Percentiles rank a stretch among this genome's conserved stretches.
These are phyloP conservation scores for Drosophila leontia DNA, from an alignment of 1,140 invertebrate species.

Conservation along the genomic window DNA sequence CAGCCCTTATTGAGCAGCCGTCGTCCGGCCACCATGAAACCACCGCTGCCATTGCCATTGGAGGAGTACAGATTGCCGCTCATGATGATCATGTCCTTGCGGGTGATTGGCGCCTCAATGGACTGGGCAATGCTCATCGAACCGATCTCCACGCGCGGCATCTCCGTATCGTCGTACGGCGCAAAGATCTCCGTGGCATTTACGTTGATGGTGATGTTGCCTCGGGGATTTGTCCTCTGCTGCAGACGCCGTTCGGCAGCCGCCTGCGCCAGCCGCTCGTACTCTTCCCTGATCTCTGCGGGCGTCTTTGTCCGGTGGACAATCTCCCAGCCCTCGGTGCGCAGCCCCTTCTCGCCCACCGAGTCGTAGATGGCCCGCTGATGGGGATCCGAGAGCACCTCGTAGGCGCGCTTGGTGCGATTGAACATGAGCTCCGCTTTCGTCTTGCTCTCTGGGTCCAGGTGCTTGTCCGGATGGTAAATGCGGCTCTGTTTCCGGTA, in stretches of 20 bases:
- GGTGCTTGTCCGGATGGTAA: constrained; percentile 98
- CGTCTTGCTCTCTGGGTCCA: constrained; percentile 91
- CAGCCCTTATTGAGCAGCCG: constrained; percentile 93
- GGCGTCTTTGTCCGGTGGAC: constrained; percentile 95
- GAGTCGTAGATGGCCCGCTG: constrained; percentile 87
- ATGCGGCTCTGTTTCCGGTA: constrained; percentile 95
- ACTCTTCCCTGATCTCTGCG: constrained; percentile 97
- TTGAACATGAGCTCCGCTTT: constrained; percentile 96
- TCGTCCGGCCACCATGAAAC: constrained; percentile 90
- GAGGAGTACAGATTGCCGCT: constrained; percentile 92
- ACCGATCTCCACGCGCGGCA: constrained; percentile 94
- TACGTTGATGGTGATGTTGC: constrained; percentile 93
- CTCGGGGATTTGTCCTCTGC: constrained; percentile 95
- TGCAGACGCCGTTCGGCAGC: constrained; percentile 93
- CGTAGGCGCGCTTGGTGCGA: constrained; percentile 96
- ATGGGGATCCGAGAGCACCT: constrained; percentile 88
- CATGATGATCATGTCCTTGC: constrained; percentile 92
- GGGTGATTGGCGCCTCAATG: constrained; percentile 95
- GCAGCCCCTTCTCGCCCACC: constrained; percentile 89
- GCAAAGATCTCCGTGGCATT: constrained; percentile 97
- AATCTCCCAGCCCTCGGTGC: constrained; percentile 97
- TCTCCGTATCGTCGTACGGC: constrained; percentile 90
- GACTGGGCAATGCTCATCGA: constrained; percentile 96
- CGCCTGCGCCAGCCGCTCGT: constrained; percentile 91
- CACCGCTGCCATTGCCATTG: constrained; percentile 92